A percentile compares a stretch with the other conserved stretches of the same genome.
These are phyloP conservation scores for Agapornis canus DNA, from an alignment of 2,797 vertebrate genomes.

Conservation along the genomic window DNA sequence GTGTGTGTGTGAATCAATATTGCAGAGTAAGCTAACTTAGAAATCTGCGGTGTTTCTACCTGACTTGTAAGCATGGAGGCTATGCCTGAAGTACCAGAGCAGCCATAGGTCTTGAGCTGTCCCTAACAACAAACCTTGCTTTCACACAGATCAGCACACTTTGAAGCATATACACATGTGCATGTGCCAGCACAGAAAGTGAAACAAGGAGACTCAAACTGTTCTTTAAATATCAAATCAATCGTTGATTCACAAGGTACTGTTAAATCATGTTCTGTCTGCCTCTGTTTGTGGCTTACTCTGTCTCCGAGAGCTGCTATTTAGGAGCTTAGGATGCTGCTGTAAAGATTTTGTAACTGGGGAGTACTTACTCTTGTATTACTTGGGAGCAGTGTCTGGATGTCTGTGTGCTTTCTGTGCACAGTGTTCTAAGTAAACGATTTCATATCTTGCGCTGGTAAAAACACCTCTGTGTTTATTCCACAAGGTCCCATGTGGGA, in stretches of 20 bases:
- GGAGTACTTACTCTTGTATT: neutral
- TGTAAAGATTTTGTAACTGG: neutral
- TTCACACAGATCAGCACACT: neutral
- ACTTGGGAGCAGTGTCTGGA: neutral
- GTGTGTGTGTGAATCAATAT: neutral
- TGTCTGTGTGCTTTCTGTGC: neutral
- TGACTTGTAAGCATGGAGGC: neutral
- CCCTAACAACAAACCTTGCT: neutral
- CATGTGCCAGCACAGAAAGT: neutral
- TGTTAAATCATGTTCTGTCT: neutral
- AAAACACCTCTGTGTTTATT: neutral
- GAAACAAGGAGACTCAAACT: neutral
- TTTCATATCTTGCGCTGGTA: neutral
- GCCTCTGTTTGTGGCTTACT: neutral
- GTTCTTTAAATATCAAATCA: neutral
- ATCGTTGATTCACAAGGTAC: neutral
- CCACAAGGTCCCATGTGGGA: neutral
- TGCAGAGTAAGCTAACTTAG: neutral
- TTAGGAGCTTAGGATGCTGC: neutral
- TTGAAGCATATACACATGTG: neutral
- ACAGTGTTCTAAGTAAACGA: neutral
- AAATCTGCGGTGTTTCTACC: neutral
- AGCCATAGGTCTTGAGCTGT: neutral
- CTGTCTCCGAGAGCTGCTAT: neutral
- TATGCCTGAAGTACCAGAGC: neutral